Conservation (phyloP, 2,888 invertebrate genomes). For the Yponomeuta cagnagella region DNA sequence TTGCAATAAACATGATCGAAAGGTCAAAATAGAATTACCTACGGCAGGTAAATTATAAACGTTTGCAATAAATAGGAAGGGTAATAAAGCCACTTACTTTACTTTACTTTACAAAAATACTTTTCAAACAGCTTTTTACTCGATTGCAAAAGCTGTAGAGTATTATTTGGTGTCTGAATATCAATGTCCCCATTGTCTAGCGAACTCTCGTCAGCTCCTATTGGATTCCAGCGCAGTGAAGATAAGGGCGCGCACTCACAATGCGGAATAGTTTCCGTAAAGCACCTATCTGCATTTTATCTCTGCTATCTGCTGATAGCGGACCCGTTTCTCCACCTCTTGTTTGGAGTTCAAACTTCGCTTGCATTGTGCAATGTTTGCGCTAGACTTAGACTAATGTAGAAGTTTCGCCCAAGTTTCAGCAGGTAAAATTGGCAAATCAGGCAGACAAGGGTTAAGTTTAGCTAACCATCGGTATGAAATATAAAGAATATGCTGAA, state of each 20-base stretch:
- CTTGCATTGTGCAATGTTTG: slow-evolving; percentile 3
- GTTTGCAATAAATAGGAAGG: too few species aligned
- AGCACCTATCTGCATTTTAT: slow-evolving; percentile 8
- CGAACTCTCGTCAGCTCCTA: not conserved
- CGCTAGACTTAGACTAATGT: not conserved
- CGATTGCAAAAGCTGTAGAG: too few species aligned
- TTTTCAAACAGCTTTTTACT: too few species aligned
- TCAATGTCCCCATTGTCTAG: not conserved
- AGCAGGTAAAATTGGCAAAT: not conserved
- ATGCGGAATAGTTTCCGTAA: not conserved
- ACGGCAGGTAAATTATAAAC: too few species aligned
- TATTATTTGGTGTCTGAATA: too few species aligned
- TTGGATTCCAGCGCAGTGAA: not conserved
- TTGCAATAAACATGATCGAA: too few species aligned
- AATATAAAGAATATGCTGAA: too few species aligned
- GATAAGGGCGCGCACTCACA: not conserved
- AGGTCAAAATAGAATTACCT: too few species aligned
- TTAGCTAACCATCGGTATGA: too few species aligned
- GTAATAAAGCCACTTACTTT: too few species aligned
- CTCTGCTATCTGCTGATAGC: slow-evolving; percentile 7
- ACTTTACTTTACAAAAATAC: too few species aligned
- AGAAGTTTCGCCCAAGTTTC: not conserved
- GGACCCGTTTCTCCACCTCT: not conserved
- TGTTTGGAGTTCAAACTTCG: slow-evolving; percentile 3
- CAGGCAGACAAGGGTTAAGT: too few species aligned